Evolutionary conservation across 2,888 invertebrate species (phyloP).

Genomic region (Monoplex corrugatus): DNA sequence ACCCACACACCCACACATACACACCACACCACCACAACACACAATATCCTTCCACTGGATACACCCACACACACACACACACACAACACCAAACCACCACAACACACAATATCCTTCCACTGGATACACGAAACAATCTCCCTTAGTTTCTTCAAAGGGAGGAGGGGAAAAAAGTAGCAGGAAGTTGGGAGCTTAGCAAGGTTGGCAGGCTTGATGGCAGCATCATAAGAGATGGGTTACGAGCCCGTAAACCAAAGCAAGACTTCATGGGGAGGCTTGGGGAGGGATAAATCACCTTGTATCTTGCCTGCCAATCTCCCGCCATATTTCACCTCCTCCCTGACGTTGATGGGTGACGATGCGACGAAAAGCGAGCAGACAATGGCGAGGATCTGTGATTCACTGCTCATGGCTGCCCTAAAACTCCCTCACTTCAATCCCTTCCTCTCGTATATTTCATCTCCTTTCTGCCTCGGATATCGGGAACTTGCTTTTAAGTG

Average conservation of each 20-base stretch:
- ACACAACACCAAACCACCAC: too few relatives aligned
- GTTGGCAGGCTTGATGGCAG: not conserved
- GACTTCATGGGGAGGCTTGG: constrained; percentile 42
- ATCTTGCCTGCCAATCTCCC: constrained; percentile 44
- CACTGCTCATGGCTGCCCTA: constrained; percentile 31
- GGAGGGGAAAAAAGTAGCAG: too few relatives aligned
- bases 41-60: too few relatives aligned
- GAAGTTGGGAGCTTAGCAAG: not conserved
- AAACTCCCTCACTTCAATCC: constrained; percentile 11
- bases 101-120: not conserved
- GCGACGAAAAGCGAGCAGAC: constrained; percentile 28
- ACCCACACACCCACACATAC: not conserved
- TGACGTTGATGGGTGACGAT: constrained; percentile 48
- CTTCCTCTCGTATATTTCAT: not conserved
- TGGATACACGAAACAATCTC: not conserved
- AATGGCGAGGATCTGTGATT: constrained; percentile 47
- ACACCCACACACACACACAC: not conserved
- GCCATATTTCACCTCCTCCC: constrained; percentile 42
- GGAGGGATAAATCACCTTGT: constrained; percentile 16
- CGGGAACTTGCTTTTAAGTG: too few relatives aligned
- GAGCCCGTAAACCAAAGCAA: not conserved
- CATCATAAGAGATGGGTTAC: not conserved
- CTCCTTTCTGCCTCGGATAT: too few relatives aligned
- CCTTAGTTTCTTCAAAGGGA: not conserved
- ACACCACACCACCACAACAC: too few relatives aligned